Evolutionary conservation across 2,113 vertebrate genomes (phyloP).

Genomic region (Indicator maculatus): DNA sequence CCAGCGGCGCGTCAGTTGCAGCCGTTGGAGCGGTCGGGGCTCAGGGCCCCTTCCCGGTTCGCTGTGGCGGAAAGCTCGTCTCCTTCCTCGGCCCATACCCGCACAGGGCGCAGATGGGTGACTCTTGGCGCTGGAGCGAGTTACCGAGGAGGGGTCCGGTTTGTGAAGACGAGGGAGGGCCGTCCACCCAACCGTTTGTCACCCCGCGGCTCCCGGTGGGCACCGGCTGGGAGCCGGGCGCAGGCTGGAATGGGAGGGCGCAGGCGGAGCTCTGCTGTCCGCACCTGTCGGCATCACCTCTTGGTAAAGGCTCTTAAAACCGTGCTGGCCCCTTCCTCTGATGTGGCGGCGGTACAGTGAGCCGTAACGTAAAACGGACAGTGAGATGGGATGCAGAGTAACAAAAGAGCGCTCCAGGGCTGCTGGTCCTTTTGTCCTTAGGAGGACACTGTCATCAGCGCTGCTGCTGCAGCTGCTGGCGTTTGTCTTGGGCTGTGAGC

Average conservation of each 20-base stretch:
- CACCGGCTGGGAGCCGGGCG: neutral
- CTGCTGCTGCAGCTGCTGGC: neutral
- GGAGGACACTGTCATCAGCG: neutral
- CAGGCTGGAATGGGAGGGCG: no score
- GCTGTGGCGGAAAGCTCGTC: neutral
- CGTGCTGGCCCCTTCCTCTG: no score
- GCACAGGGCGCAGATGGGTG: neutral
- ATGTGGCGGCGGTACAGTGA: neutral
- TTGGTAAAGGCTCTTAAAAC: fast-evolving
- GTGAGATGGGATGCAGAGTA: fast-evolving
- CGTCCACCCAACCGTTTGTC: no score
- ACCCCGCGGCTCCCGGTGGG: neutral
- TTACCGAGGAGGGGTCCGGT: neutral
- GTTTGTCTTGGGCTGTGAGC: fast-evolving
- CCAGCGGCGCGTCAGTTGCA: no score
- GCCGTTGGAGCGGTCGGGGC: neutral
- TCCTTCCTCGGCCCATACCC: neutral
- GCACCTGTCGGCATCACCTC: neutral
- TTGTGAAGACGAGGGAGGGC: no score
- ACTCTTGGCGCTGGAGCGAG: neutral
- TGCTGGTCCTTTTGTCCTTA: fast-evolving
- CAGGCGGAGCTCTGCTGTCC: neutral
- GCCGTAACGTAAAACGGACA: fast-evolving
- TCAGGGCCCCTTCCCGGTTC: neutral
- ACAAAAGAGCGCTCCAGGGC: neutral